Base-by-base conservation (phyloP, 1,140 invertebrate genomes). In the Leptoteleia sp. region DNA sequence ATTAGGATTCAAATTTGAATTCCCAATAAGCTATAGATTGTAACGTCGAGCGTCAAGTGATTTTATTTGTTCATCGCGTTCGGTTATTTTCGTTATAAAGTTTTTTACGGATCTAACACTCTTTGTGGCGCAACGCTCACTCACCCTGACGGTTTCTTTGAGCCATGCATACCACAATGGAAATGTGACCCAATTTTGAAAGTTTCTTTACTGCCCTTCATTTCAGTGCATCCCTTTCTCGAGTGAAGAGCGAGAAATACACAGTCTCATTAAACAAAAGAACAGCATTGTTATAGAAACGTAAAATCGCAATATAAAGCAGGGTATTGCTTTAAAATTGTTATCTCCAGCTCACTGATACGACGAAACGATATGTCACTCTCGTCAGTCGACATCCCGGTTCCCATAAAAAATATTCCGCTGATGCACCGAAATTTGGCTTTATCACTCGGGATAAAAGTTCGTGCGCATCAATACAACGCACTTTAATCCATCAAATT, bases 121-220 rank as follows among this genome's bases (percentile, higher is more conserved):
- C 37, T 45, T 62, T 67, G 62, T 62, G 76, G 57, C n/a, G n/a
- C 13, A 25, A n/a, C 25, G 55, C 27, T 42, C 22, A 55, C 70
- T 73, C 68, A 70, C 52, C 8, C 43, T 45, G 55, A 72, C 54
- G 76, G 42, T 70, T 79, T 79, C 68, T 79, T 79, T 79, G 76
- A 79, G 31, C 62, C 43, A 5, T 3, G 15, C 57, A 57, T 3
- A 22, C 62, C 50, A 79, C 76, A 79, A 79, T 73, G 64, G 70
- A 73, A 79, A 73, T 73, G 76, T 79, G 76, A 79, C 76, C 76
- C 31, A 79, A 79, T 73, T 79, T 73, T 52, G 37, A 73, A 72
- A 79, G 76, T 79, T 79, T 73, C 64, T 79, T 68, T 40, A 48
- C 76, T 79, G 57, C 57, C 54, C 70, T 70, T 79, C 67, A 75